Base-by-base conservation (phyloP, 2,797 vertebrate genomes). In the Peromyscus aztecus region DNA sequence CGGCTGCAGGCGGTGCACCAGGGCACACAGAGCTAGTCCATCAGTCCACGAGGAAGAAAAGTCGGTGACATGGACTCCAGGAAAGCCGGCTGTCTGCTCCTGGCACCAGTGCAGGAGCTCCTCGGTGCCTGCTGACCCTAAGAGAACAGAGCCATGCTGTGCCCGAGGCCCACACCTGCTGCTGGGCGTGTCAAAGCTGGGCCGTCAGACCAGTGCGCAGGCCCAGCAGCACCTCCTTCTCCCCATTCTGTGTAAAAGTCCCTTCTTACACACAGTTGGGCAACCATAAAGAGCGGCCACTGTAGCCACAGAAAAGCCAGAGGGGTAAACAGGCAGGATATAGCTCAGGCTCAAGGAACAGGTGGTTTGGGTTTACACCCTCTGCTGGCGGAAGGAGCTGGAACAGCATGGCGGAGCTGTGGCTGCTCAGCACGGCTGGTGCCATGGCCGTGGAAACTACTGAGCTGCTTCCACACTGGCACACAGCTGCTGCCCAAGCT, bases 41-140 rank as follows among this genome's bases (percentile, higher is more conserved):
- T 99, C 99, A 78, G 97, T 98, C 99, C 99, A 99, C 55, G 99
- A 99, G 46, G 98, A 98, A 14, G 98, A 99, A 73, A 99, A 98
- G 97, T 99, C 96, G 0, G 98, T 98, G 14, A 99, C 99, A 0
- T 96, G 96, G 82, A 99, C 99, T 0, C 98, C 98, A 0, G 96
- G 89, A 73, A 99, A 99, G 6, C 99, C 99, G 0, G 97, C 98
- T 0, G 99, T 99, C 98, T 99, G 98, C 92, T 98, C 98, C 98
- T 99, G 99, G 98, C 99, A 99, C 99, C 99, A 99, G 83, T 78
- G 98, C 90, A 99, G 97, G 97, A 99, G 97, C 81, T 99, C 98
- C 11, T 98, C 98, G 71, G 99, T 97, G 0, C 98, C 98, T 46
- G 96, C 86, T 0, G 98, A 98, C 91, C 98, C 99, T 98, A 92